These are phyloP conservation scores for Ornithoptera alexandrae DNA, from an alignment of 2,888 invertebrate genomes.

Conservation along the genomic window DNA sequence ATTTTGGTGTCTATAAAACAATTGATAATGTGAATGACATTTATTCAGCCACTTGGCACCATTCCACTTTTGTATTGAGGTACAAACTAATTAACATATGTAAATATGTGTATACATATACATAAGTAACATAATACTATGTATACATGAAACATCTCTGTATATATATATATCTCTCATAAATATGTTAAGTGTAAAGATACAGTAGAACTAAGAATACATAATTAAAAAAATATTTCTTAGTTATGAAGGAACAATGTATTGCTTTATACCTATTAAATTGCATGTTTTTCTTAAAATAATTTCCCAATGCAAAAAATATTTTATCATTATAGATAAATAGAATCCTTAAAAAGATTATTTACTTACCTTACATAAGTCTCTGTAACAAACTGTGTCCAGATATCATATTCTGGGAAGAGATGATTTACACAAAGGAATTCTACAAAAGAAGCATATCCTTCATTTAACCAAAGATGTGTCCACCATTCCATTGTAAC, in stretches of 20 bases:
- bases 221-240: not conserved
- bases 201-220: not conserved
- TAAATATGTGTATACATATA: no score
- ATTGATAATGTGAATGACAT: constrained; percentile 30
- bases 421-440: constrained; percentile 95
- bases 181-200: not conserved
- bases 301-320: not conserved
- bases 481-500: constrained; percentile 99
- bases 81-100: constrained; percentile 5
- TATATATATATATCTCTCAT: no score
- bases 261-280: no score
- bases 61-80: constrained; percentile 24
- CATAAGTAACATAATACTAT: no score
- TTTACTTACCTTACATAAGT: constrained; percentile 84
- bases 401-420: constrained; percentile 97
- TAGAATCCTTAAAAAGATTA: not conserved
- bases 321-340: not conserved
- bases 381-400: constrained; percentile 97
- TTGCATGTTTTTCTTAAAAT: not conserved
- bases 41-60: constrained; percentile 29
- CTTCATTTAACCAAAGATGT: constrained; percentile 97
- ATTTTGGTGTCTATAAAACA: constrained; percentile 29
- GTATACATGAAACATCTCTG: not conserved
- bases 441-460: constrained; percentile 97
- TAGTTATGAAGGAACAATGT: no score